Percentiles rank a stretch among this genome's conserved stretches.
Evolutionary conservation across 2,113 vertebrate genomes (phyloP).

Genomic region (Megaptera novaeangliae): DNA sequence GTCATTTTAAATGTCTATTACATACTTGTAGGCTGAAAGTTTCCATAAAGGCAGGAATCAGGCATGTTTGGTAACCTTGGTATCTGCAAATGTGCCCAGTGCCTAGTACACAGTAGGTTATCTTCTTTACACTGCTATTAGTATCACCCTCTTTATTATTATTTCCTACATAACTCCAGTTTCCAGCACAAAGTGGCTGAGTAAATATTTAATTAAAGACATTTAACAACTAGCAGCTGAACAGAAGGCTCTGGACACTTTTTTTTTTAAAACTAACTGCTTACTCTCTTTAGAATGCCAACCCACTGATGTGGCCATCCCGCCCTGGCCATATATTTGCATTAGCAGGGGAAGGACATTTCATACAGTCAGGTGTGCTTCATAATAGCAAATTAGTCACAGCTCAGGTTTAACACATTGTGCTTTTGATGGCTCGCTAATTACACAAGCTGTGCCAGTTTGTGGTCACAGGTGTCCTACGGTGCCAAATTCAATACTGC

Average conservation of each 20-base stretch:
- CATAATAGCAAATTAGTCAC: neutral
- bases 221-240: neutral
- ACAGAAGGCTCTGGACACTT: neutral
- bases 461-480: neutral
- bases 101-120: neutral
- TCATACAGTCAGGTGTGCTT: neutral
- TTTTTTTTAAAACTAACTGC: neutral
- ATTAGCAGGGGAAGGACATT: neutral
- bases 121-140: neutral
- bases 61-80: neutral
- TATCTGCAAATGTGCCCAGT: neutral
- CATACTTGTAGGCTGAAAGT: neutral
- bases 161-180: neutral
- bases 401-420: neutral
- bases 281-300: neutral
- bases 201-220: slow-evolving; percentile 2
- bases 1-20: neutral
- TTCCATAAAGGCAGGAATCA: neutral
- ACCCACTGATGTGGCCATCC: too few relatives aligned
- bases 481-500: rapidly evolving
- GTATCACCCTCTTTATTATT: neutral
- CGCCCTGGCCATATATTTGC: neutral
- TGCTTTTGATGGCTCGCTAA: neutral
- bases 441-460: neutral
- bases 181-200: neutral